Conservation (phyloP, 1,140 invertebrate genomes). For the Euschistus heros region DNA sequence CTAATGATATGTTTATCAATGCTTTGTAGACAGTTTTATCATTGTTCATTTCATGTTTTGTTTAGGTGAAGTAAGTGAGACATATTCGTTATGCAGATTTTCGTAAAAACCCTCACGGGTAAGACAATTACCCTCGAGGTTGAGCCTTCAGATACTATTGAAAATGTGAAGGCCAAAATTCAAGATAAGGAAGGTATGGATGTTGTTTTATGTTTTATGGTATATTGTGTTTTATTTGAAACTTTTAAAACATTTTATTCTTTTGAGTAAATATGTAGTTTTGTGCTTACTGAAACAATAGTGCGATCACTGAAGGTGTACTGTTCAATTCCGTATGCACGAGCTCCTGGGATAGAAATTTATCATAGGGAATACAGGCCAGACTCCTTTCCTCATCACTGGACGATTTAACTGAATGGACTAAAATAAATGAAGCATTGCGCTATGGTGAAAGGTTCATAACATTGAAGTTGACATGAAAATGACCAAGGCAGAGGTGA, state of each 20-base stretch:
- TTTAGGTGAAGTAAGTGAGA: slow-evolving; percentile 1
- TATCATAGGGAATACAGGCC: neutral
- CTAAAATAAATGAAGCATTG: no score
- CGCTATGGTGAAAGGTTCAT: no score
- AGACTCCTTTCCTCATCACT: neutral
- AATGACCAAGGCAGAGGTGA: no score
- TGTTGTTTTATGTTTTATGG: neutral
- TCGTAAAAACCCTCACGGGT: slow-evolving; percentile 21
- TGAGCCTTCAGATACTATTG: no score
- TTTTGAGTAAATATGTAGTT: neutral
- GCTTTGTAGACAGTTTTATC: neutral
- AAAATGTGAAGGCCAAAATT: no score
- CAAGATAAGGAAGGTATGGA: slow-evolving; percentile 21
- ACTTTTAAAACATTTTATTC: neutral
- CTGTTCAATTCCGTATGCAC: neutral
- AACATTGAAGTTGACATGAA: neutral
- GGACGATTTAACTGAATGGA: no score
- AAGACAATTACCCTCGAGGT: slow-evolving; percentile 25
- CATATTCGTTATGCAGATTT: slow-evolving; percentile 8
- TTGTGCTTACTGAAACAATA: neutral
- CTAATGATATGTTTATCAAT: neutral
- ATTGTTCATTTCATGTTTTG: neutral
- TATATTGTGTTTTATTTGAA: neutral
- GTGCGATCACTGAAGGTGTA: neutral
- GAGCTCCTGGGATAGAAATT: neutral